phyloP scores from a whole-genome alignment of 2,797 vertebrate genomes.

The Momotus momota region DNA sequence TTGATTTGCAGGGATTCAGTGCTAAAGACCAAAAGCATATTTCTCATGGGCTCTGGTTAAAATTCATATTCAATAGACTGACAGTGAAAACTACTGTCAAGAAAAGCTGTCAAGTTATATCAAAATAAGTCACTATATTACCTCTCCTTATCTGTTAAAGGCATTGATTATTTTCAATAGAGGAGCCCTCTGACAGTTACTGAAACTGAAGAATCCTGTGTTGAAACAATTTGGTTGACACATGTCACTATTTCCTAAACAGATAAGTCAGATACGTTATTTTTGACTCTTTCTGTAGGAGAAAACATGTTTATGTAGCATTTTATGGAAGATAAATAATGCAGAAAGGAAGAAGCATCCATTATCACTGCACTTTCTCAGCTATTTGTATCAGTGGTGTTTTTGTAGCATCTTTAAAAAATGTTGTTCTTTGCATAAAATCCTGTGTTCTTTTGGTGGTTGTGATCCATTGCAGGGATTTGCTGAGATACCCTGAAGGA shows the following conservation, averaged over 20 bases:
- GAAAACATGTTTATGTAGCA: constrained; percentile 19
- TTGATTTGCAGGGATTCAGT: neutral
- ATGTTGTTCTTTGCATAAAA: neutral
- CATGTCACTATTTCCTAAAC: constrained; percentile 72
- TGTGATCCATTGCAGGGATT: constrained; percentile 9
- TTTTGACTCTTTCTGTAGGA: constrained; percentile 7
- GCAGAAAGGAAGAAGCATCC: neutral
- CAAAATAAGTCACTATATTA: constrained; percentile 62
- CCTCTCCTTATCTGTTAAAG: constrained; percentile 73
- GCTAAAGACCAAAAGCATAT: constrained; percentile 37
- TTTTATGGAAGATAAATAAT: constrained; percentile 54
- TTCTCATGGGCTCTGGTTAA: constrained; percentile 46
- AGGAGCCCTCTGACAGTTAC: constrained; percentile 69
- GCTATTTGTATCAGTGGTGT: neutral
- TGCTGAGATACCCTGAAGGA: constrained; percentile 44
- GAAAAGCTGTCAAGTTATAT: constrained; percentile 69
- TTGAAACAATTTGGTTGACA: constrained; percentile 54
- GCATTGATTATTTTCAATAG: constrained; percentile 79
- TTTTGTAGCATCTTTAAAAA: neutral
- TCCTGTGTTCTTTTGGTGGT: neutral
- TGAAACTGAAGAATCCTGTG: constrained; percentile 55
- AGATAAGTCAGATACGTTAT: constrained; percentile 49
- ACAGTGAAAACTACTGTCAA: constrained; percentile 65
- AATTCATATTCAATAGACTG: constrained; percentile 63
- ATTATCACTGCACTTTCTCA: neutral